Conservation (phyloP, 2,888 invertebrate genomes). For the Leptinotarsa haldemani region DNA sequence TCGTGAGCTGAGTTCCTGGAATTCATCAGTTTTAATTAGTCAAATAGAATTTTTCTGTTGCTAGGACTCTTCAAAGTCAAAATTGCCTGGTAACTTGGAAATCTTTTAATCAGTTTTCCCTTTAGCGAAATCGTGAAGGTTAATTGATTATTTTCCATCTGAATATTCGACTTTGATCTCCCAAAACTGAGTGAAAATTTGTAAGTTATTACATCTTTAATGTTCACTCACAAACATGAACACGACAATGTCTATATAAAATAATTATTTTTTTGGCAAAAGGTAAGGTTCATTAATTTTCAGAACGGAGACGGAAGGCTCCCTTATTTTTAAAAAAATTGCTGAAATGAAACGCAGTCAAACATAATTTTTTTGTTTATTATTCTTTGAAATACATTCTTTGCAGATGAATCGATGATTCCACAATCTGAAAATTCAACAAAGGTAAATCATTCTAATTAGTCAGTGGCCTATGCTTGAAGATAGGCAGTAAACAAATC, state of each 20-base stretch:
- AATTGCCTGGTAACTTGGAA: constrained; percentile 18
- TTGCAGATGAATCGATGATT: too few relatives aligned
- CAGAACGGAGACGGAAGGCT: too few relatives aligned
- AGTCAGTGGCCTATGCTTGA: too few relatives aligned
- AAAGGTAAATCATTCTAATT: too few relatives aligned
- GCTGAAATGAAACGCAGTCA: too few relatives aligned
- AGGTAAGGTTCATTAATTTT: too few relatives aligned
- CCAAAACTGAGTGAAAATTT: constrained; percentile 32
- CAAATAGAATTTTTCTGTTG: constrained; percentile 36
- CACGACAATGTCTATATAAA: constrained; percentile 8
- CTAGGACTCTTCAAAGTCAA: constrained; percentile 25
- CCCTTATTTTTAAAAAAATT: too few relatives aligned
- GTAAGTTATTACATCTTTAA: constrained; percentile 27
- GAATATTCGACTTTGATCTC: constrained; percentile 36
- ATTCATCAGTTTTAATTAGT: constrained; percentile 35
- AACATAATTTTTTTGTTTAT: too few relatives aligned
- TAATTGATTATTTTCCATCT: constrained; percentile 45
- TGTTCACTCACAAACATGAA: constrained; percentile 39
- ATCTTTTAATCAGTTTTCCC: constrained; percentile 52
- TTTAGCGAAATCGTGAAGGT: constrained; percentile 39
- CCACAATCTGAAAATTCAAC: too few relatives aligned
- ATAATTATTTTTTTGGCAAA: too few relatives aligned
- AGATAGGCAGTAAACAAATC: too few relatives aligned
- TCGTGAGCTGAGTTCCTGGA: neutral
- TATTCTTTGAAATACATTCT: too few relatives aligned